Base-by-base conservation (phyloP, 2,888 invertebrate species). In the Eurytoma adleriae region DNA sequence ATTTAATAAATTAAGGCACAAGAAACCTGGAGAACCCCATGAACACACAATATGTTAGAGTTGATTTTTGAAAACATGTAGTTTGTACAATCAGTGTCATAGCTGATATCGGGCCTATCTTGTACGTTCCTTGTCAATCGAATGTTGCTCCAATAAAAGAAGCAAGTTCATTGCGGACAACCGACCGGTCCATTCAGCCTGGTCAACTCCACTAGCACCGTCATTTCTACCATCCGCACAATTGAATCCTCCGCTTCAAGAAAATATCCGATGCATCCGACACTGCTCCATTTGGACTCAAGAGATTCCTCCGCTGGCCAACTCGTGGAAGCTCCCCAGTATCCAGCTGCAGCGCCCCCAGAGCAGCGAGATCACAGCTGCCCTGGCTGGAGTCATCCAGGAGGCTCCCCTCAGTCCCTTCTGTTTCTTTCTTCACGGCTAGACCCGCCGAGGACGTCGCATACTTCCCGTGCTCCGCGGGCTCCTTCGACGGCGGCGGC, bases 391-490 rank as follows among this genome's bases (percentile, higher is more conserved):
- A 59, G 1, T 5, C 24, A 14, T 75, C 73, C 61, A 18, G 48
- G 30, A 61, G 27, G 18, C 18, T n/a, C 27, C 13, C 16, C 52
- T n/a, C 50, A 3, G 13, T 62, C 78, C 68, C 57, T 54, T 54
- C 68, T 54, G 48, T 18, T 50, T 64, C 18, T 12, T 18, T 40
- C 16, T 59, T 3, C 27, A 59, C 50, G 62, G n/a, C 73, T 69
- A 57, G 69, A 50, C 50, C 74, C 70, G 69, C 30, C 56, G 79
- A 74, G 69, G 74, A 70, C 69, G 79, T 79, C 74, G 79, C 73
- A 79, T 69, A 73, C 66, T 73, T 79, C 57, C 48, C 48, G 72
- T 30, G 59, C 61, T 72, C 56, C 67, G 78, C 71, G 30, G 20
- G 62, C 27, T 62, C 59, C 68, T 14, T 2, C 54, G 54, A 54